A percentile compares a stretch with the other conserved stretches of the same genome.
These are phyloP conservation scores for Carlito syrichta DNA, from an alignment of 2,113 vertebrate genomes.

Conservation along the genomic window DNA sequence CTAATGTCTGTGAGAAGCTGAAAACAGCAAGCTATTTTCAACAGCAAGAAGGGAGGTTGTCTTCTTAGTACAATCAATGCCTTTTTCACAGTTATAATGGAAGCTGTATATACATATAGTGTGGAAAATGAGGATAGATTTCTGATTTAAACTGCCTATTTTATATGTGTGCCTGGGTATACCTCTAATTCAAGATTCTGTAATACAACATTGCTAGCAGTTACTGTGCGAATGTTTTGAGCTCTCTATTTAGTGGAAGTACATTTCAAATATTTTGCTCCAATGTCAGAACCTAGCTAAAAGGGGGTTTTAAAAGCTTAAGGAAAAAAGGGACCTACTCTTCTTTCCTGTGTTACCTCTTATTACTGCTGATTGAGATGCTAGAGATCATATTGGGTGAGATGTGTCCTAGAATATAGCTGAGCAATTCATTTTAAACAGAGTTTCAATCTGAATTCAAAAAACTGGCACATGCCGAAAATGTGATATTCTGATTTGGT, in stretches of 20 bases:
- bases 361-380: neutral
- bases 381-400: neutral
- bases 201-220: neutral
- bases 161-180: neutral
- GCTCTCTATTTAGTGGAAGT: neutral
- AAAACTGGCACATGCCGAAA: neutral
- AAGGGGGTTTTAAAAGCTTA: neutral
- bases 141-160: neutral
- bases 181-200: neutral
- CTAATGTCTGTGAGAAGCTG: neutral
- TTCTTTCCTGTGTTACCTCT: neutral
- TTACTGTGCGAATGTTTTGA: neutral
- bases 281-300: neutral
- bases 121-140: neutral
- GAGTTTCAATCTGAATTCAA: neutral
- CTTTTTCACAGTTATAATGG: neutral
- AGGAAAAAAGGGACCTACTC: neutral
- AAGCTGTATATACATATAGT: neutral
- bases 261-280: neutral
- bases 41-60: neutral
- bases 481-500: conserved; percentile 8
- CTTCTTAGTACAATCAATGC: neutral
- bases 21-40: neutral
- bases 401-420: neutral
- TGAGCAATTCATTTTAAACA: neutral